phyloP scores from a whole-genome alignment of 2,888 invertebrate genomes.

The Morpho helenor region DNA sequence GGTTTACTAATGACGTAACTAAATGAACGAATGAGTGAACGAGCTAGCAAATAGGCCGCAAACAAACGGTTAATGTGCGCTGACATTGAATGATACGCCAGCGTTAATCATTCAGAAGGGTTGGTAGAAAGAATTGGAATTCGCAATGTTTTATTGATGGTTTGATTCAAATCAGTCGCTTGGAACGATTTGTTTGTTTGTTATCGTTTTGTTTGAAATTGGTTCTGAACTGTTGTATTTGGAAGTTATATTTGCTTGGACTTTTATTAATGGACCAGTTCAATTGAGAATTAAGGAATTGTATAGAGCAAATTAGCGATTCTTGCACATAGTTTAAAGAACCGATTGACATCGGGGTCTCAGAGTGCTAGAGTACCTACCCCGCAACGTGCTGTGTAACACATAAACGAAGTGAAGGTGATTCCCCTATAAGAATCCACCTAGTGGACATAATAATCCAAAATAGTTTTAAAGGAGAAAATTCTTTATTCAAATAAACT shows the following conservation, averaged over 20 bases:
- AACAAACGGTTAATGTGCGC: conserved; percentile 29
- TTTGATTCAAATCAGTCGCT: conserved; percentile 27
- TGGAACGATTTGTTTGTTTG: conserved; percentile 27
- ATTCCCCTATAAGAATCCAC: too few species aligned
- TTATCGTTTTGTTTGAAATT: conserved; percentile 16
- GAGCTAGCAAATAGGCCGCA: conserved; percentile 10
- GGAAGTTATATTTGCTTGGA: conserved; percentile 10
- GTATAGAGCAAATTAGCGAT: too few species aligned
- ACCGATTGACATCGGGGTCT: too few species aligned
- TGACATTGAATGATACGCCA: conserved; percentile 33
- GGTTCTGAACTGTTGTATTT: not conserved
- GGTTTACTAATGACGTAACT: conserved; percentile 31
- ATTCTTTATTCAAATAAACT: too few species aligned
- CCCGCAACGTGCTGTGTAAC: too few species aligned
- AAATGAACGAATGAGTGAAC: conserved; percentile 29
- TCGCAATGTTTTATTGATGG: conserved; percentile 29
- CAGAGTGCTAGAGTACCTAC: too few species aligned
- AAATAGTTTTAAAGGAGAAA: too few species aligned
- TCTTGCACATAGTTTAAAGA: too few species aligned
- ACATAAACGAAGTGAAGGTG: too few species aligned
- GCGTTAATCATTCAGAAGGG: conserved; percentile 32
- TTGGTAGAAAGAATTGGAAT: conserved; percentile 23
- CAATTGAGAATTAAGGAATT: too few species aligned
- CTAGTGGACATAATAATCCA: too few species aligned
- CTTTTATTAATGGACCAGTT: not conserved